These are phyloP conservation scores for Dermochelys coriacea DNA, from an alignment of 2,797 vertebrate species.

Conservation along the genomic window DNA sequence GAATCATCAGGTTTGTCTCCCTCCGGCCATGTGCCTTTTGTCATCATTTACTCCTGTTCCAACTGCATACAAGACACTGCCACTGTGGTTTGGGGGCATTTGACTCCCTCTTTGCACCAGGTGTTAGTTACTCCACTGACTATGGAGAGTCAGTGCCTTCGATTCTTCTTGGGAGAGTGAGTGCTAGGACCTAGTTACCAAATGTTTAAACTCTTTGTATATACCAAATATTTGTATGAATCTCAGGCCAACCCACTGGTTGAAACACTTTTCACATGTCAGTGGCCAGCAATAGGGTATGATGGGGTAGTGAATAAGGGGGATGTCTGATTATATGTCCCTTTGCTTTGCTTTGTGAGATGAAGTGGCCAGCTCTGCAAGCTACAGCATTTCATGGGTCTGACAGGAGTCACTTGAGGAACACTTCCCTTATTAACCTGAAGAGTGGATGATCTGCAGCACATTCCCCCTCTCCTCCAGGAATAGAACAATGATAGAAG, in stretches of 20 bases:
- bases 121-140: not conserved
- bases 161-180: not conserved
- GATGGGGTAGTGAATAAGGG: not conserved
- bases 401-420: not conserved
- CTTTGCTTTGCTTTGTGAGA: not conserved
- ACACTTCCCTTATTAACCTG: not conserved
- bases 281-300: not conserved
- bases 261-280: not conserved
- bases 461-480: not conserved
- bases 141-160: not conserved
- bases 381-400: not conserved
- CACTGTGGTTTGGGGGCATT: not conserved
- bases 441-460: not conserved
- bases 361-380: not conserved
- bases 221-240: not conserved
- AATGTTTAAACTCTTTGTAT: not conserved
- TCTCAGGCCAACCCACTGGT: not conserved
- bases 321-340: not conserved
- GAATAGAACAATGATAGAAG: not conserved
- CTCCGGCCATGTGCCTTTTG: not conserved
- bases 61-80: rapidly evolving
- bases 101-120: not conserved
- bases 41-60: not conserved
- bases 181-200: not conserved
- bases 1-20: not conserved